A percentile compares a stretch with the other conserved stretches of the same genome.
Evolutionary conservation across 2,113 vertebrate species (phyloP).

Genomic region (Solea solea): DNA sequence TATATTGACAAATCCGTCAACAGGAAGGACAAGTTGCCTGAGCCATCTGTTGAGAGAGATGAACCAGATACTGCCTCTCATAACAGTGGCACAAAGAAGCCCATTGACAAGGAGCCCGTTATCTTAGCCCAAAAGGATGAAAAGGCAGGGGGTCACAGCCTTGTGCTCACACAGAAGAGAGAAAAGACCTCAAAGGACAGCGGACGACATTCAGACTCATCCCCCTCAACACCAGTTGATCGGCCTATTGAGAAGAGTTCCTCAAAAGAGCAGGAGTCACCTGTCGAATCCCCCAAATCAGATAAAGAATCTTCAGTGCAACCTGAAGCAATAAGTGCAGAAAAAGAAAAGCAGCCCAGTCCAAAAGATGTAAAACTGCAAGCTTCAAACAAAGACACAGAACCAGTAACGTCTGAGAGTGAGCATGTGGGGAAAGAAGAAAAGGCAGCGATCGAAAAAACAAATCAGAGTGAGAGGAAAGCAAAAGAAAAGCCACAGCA

Average conservation of each 20-base stretch:
- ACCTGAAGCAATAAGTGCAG: conserved; percentile 15
- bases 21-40: conserved; percentile 24
- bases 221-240: conserved; percentile 13
- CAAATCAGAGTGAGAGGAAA: conserved; percentile 18
- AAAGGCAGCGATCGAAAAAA: not conserved
- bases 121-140: conserved; percentile 55
- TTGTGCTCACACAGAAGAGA: conserved; percentile 21
- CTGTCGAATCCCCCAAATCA: conserved; percentile 11
- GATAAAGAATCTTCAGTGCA: conserved; percentile 7
- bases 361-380: conserved; percentile 18
- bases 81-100: conserved; percentile 53
- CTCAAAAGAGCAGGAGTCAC: conserved; percentile 5
- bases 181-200: conserved; percentile 25
- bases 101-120: conserved; percentile 36
- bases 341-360: not conserved
- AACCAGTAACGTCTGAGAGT: conserved; percentile 1
- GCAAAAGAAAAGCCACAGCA: conserved; percentile 23
- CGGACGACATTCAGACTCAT: conserved; percentile 9
- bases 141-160: conserved; percentile 13
- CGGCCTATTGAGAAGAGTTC: conserved; percentile 10
- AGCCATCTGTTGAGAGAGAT: conserved; percentile 44
- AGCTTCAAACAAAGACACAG: conserved; percentile 13
- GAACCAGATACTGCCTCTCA: conserved; percentile 55
- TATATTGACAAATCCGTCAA: conserved; percentile 12
- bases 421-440: conserved; percentile 3